Base-by-base conservation (phyloP, 2,888 invertebrate species). In the Amaurobius ferox region DNA sequence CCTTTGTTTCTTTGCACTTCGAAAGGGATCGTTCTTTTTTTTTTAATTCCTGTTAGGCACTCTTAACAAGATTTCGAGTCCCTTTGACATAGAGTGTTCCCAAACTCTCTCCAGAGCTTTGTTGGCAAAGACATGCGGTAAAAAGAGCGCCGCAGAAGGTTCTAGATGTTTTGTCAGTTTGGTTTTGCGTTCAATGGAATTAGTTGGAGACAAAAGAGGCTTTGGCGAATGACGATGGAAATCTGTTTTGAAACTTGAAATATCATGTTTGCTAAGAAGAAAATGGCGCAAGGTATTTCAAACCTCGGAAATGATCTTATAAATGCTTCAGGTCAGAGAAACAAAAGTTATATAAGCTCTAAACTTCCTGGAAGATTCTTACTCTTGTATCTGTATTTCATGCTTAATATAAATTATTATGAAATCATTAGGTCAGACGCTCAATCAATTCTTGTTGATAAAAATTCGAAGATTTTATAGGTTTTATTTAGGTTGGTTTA, bases 51-150 rank as follows among this genome's bases (percentile, higher is more conserved):
- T 55, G 23, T 16, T 23, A 55, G 55, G 55, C 23, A 55, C 3
- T 55, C 55, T 55, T 55, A 55, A 55, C 55, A 55, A 55, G 55
- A 55, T 55, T 55, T 55, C 23, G 23, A 55, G 55, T 55, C 11
- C 55, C 23, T 55, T 55, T 55, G 55, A 55, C 55, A 55, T 11
- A 55, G 23, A 55, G 23, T 23, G 55, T 55, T 23, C 11, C 23
- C 55, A 55, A 55, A 55, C 23, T 55, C 23, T 55, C 55, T 55
- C 55, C 11, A 23, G 55, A 55, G 55, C 19, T 23, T 55, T 23
- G 55, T 23, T 23, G 55, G 23, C 2, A 55, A 3, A 55, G 55
- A 55, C 55, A 55, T 23, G 55, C 11, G 55, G 55, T 55, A 55
- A 55, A 55, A 55, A 55, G 55, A 55, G 23, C 2, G 55, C 19